Base-by-base conservation (phyloP, 2,888 invertebrate species). In the Acronicta leporina region DNA sequence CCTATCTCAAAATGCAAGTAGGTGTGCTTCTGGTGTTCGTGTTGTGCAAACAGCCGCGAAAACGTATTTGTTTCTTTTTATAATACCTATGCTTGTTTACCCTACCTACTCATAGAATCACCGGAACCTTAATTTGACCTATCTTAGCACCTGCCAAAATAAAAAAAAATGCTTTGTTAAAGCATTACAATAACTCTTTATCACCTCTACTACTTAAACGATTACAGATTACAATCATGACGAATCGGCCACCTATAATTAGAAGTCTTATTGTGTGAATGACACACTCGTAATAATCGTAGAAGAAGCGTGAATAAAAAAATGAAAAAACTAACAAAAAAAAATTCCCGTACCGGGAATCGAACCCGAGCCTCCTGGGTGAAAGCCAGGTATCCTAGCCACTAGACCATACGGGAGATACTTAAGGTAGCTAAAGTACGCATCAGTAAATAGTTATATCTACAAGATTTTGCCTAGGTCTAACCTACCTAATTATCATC, bases 341-440 rank as follows among this genome's bases (percentile, higher is more conserved):
- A 43, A 11, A 0, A 67, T 95, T 95, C 95, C 95, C 95, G 95
- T 96, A 95, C 95, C 95, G 95, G 96, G 96, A 96, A 96, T 96
- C 96, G 96, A 96, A 96, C 96, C 96, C 96, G 96, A 96, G 96
- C 96, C 96, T 96, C 95, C 95, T 95, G 95, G 95, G 95, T 96
- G 95, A 96, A 95, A 95, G 95, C 95, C 95, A 95, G 95, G 95
- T 95, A 96, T 96, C 95, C 95, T 96, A 95, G 95, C 95, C 96
- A 96, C 95, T 95, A 95, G 95, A 95, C 95, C 95, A 95, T 95
- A 95, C 94, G 95, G 95, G 95, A 95, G 73, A 45, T 85, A 5
- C 2, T 0, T 0, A 0, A 0, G 0, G 0, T 0, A 0, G 0
- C 4, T 14, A 58, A 58, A 68, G 0, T 60, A 35, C 6, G 20